Evolutionary conservation across 2,113 vertebrate species (phyloP).

Genomic region (Sylvilagus bachmani): DNA sequence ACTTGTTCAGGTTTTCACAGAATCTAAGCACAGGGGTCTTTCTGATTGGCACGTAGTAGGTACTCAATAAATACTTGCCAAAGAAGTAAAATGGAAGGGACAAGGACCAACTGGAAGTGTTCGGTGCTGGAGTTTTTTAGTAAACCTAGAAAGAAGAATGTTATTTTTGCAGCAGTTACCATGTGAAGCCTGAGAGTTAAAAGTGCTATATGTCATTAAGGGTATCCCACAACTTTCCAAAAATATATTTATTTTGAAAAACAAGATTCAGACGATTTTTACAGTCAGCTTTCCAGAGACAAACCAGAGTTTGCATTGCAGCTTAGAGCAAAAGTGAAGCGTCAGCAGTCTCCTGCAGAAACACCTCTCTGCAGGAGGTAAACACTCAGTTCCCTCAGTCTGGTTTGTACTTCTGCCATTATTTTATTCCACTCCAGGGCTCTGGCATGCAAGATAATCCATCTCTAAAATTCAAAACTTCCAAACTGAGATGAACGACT

Average conservation of each 20-base stretch:
- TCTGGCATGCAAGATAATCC: constrained; percentile 51
- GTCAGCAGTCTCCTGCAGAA: constrained; percentile 51
- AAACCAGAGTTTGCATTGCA: constrained; percentile 72
- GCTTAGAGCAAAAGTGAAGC: constrained; percentile 40
- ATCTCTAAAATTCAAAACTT: constrained; percentile 91
- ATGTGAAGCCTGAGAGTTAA: constrained; percentile 36
- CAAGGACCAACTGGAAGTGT: neutral
- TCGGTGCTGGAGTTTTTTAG: neutral
- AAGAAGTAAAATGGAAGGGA: neutral
- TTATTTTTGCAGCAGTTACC: neutral
- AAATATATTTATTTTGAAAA: constrained; percentile 84
- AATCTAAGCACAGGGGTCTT: constrained; percentile 28
- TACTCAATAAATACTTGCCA: neutral
- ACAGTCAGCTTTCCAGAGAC: constrained; percentile 61
- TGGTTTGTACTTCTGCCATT: constrained; percentile 60
- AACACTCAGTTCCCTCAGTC: constrained; percentile 64
- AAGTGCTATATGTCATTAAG: constrained; percentile 40
- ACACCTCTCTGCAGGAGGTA: constrained; percentile 47
- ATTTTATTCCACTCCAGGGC: constrained; percentile 35
- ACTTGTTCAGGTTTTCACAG: neutral
- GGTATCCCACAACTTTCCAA: constrained; percentile 67
- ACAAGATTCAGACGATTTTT: constrained; percentile 70
- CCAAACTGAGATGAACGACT: constrained; percentile 95
- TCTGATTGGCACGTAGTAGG: neutral
- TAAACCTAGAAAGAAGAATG: neutral